A percentile compares a stretch with the other conserved stretches of the same genome.
Evolutionary conservation across 2,797 vertebrate species (phyloP).

Genomic region (Oreochromis grahami): DNA sequence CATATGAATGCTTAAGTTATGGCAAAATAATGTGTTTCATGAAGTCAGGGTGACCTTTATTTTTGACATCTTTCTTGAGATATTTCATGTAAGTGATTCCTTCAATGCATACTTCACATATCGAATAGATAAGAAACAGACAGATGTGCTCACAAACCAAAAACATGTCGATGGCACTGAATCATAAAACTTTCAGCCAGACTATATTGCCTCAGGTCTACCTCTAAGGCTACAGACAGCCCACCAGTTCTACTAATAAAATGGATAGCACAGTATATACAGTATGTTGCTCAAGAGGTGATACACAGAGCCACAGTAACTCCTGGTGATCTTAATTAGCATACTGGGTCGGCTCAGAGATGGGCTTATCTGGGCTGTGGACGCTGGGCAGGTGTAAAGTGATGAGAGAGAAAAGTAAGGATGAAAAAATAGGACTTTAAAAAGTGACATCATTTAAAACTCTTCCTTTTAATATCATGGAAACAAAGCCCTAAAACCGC

Average conservation of each 20-base stretch:
- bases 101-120: neutral
- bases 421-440: no score
- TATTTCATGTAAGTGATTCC: neutral
- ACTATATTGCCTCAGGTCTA: neutral
- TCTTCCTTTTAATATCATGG: no score
- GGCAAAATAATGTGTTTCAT: no score
- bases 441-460: neutral
- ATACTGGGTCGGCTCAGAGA: neutral
- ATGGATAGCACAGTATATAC: neutral
- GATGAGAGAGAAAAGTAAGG: neutral
- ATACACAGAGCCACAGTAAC: neutral
- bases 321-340: neutral
- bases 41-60: no score
- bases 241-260: neutral
- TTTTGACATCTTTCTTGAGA: neutral
- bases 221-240: neutral
- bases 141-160: neutral
- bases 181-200: neutral
- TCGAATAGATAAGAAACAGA: neutral
- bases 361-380: neutral
- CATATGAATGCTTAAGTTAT: no score
- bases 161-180: neutral
- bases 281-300: neutral
- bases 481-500: neutral
- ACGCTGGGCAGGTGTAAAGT: neutral